Evolutionary conservation across 2,888 invertebrate genomes (phyloP).

Genomic region (Vesta saturnalis): DNA sequence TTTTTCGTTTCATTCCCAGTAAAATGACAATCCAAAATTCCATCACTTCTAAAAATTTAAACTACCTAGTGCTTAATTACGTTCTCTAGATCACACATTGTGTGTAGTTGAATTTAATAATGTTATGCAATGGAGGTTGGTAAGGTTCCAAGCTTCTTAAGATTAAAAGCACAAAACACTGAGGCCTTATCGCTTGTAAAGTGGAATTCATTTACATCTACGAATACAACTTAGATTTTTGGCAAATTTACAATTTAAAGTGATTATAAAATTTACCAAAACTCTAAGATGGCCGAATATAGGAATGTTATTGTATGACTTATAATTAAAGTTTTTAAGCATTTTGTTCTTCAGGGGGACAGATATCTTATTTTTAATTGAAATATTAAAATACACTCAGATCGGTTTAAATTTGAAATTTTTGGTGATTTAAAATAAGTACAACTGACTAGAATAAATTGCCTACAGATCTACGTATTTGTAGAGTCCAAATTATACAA

Average conservation of each 20-base stretch:
- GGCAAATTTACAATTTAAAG: too few species aligned
- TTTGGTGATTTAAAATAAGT: slow-evolving; percentile 2
- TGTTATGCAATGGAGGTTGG: background rate
- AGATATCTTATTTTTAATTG: slow-evolving; percentile 11
- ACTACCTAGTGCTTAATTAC: background rate
- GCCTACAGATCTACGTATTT: slow-evolving; percentile 20
- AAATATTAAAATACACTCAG: slow-evolving; percentile 19
- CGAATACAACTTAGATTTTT: background rate
- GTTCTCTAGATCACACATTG: background rate
- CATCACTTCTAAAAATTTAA: background rate
- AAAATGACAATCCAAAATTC: background rate
- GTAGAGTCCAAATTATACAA: slow-evolving; percentile 13
- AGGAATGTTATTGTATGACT: slow-evolving; percentile 11
- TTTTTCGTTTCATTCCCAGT: background rate
- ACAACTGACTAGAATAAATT: slow-evolving; percentile 23
- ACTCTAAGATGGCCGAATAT: background rate
- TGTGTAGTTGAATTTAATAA: background rate
- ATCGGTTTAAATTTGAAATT: slow-evolving; percentile 15
- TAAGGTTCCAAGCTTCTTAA: slow-evolving; percentile 11
- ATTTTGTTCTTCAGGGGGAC: slow-evolving; percentile 9
- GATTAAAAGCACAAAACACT: slow-evolving; percentile 17
- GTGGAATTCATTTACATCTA: slow-evolving; percentile 18
- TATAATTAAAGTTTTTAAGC: slow-evolving; percentile 16
- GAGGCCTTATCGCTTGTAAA: slow-evolving; percentile 22
- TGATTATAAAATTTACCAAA: background rate